Evolutionary conservation across 2,113 vertebrate genomes (phyloP).

Genomic region (Pseudorasbora parva): DNA sequence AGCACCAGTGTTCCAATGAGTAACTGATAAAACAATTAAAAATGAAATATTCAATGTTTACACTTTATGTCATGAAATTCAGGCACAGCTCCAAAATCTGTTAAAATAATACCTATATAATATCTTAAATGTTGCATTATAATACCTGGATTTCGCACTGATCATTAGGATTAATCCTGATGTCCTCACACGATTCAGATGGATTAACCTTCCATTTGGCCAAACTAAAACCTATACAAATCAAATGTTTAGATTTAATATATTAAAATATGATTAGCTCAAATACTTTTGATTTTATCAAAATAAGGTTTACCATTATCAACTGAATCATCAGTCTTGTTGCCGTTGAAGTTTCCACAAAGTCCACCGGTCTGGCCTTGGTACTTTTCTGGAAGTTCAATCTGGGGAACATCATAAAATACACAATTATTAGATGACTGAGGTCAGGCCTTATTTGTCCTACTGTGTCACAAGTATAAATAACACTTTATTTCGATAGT

Average conservation of each 20-base stretch:
- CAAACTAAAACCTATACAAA: background rate
- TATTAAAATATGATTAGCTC: background rate
- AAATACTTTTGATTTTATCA: background rate
- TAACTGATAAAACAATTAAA: too few relatives aligned
- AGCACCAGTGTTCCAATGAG: too few relatives aligned
- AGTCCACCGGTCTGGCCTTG: conserved; percentile 76
- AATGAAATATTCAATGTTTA: background rate
- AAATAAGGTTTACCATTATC: conserved; percentile 58
- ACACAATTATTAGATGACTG: background rate
- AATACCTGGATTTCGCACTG: conserved; percentile 61
- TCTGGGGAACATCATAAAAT: conserved; percentile 56
- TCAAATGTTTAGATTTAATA: conserved; percentile 26
- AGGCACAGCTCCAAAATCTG: too few relatives aligned
- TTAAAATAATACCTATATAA: background rate
- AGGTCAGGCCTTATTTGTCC: background rate
- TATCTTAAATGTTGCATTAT: background rate
- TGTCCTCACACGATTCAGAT: conserved; percentile 77
- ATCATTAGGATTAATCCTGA: rapidly evolving
- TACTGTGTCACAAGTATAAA: background rate
- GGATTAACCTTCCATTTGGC: conserved; percentile 73
- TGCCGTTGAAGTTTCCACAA: conserved; percentile 76
- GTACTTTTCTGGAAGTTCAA: conserved; percentile 73
- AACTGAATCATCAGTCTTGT: conserved; percentile 57
- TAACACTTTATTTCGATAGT: background rate
- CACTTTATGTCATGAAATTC: background rate